These are phyloP conservation scores for Dendrolimus pini DNA, from an alignment of 2,888 invertebrate species.

Conservation along the genomic window DNA sequence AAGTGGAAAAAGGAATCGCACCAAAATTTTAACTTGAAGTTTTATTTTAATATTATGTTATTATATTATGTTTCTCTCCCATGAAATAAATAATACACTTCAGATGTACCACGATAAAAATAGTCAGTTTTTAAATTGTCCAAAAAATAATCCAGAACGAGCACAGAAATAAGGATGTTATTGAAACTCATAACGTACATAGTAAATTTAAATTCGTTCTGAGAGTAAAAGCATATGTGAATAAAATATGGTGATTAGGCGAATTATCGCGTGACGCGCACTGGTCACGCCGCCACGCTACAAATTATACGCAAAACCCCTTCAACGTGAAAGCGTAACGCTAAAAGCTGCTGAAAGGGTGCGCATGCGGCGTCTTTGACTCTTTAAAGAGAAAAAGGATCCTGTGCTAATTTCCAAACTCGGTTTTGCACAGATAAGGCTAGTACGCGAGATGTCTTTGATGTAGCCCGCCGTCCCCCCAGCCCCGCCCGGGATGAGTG, in stretches of 20 bases:
- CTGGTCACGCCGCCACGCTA: background rate
- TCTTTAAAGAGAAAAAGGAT: slow-evolving; percentile 41
- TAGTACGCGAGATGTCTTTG: slow-evolving; percentile 68
- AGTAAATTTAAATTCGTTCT: background rate
- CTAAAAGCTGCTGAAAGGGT: slow-evolving; percentile 27
- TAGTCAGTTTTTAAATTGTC: too few relatives aligned
- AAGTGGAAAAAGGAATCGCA: too few relatives aligned
- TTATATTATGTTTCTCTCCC: too few relatives aligned
- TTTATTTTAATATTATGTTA: too few relatives aligned
- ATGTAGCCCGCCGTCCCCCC: slow-evolving; percentile 72
- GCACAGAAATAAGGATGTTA: background rate
- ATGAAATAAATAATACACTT: too few relatives aligned
- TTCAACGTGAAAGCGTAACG: background rate
- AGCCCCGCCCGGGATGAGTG: slow-evolving; percentile 66
- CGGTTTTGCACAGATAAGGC: slow-evolving; percentile 72
- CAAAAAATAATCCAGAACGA: too few relatives aligned
- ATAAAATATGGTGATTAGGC: background rate
- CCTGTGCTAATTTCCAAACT: slow-evolving; percentile 72
- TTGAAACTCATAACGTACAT: background rate
- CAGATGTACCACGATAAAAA: too few relatives aligned
- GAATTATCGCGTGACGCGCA: background rate
- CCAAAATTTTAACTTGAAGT: too few relatives aligned
- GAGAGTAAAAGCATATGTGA: background rate
- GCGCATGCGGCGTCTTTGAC: slow-evolving; percentile 60
- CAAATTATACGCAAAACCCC: background rate